Conservation (phyloP, 2,113 vertebrate genomes). For the Galeopterus variegatus region DNA sequence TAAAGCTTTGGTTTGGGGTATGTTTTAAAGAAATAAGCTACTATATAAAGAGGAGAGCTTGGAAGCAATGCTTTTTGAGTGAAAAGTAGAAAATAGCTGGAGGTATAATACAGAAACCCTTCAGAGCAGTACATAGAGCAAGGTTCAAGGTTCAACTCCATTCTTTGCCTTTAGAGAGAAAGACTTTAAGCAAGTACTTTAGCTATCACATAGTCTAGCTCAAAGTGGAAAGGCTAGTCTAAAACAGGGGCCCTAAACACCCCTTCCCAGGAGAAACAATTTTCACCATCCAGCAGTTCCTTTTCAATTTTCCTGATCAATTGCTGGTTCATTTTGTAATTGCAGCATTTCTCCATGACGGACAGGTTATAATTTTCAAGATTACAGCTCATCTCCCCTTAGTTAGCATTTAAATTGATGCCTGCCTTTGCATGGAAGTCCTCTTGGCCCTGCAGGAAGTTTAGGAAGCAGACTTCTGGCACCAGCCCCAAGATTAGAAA, state of each 20-base stretch:
- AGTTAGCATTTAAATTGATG: constrained; percentile 60
- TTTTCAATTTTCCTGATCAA: constrained; percentile 45
- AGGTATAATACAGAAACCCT: neutral
- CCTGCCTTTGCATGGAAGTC: constrained; percentile 15
- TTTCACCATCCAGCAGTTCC: neutral
- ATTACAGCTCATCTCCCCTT: constrained; percentile 62
- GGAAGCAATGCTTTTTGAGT: neutral
- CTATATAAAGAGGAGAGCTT: neutral
- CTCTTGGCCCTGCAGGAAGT: neutral
- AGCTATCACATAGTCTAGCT: neutral
- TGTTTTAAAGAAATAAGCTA: neutral
- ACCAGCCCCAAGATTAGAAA: neutral
- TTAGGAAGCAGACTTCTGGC: neutral
- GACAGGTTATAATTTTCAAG: constrained; percentile 73
- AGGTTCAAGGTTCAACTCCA: neutral
- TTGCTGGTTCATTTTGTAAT: constrained; percentile 71
- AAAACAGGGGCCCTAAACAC: neutral
- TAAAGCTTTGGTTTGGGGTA: no score
- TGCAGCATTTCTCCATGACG: constrained; percentile 57
- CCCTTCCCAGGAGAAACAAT: neutral
- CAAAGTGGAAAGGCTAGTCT: neutral
- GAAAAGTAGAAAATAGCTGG: neutral
- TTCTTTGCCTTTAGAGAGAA: neutral
- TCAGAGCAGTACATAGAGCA: neutral
- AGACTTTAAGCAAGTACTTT: neutral